Conservation (phyloP, 2,113 vertebrate species). For the Regulus satrapa region DNA sequence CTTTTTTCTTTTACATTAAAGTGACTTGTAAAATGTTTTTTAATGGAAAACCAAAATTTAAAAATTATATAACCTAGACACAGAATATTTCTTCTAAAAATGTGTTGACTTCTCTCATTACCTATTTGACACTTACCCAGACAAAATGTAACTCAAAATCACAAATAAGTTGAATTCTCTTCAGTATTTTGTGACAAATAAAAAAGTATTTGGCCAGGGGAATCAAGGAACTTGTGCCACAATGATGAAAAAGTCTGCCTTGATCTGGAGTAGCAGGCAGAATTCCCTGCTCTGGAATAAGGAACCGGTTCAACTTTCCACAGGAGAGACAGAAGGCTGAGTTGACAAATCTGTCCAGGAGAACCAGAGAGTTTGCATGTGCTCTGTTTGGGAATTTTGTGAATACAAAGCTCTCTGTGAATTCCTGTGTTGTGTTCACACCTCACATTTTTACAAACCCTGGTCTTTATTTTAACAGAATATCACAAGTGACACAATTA, state of each 20-base stretch:
- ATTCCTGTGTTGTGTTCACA: not conserved
- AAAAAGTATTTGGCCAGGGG: not conserved
- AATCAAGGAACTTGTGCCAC: not conserved
- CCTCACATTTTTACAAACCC: not conserved
- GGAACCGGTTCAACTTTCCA: not conserved
- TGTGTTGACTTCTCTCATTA: not conserved
- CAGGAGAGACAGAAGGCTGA: not conserved
- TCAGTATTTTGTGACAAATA: not conserved
- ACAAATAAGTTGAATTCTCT: not conserved
- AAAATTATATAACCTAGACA: not conserved
- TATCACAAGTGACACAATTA: not conserved
- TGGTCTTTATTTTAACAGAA: not conserved
- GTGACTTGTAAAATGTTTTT: not conserved
- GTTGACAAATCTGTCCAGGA: not conserved
- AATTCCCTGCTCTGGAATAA: not conserved
- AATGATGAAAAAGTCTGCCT: not conserved
- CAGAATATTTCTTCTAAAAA: not conserved
- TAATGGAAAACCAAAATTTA: not conserved
- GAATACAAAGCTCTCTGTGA: not conserved
- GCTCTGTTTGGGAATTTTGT: not conserved
- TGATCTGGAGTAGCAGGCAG: not conserved
- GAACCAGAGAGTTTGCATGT: not conserved
- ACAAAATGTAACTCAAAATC: not conserved
- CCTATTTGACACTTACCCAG: not conserved
- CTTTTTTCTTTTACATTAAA: not conserved